Evolutionary conservation across 2,797 vertebrate species (phyloP), one percentile per base, ranked within the genome.

Genomic region (Bucorvus abyssinicus): DNA sequence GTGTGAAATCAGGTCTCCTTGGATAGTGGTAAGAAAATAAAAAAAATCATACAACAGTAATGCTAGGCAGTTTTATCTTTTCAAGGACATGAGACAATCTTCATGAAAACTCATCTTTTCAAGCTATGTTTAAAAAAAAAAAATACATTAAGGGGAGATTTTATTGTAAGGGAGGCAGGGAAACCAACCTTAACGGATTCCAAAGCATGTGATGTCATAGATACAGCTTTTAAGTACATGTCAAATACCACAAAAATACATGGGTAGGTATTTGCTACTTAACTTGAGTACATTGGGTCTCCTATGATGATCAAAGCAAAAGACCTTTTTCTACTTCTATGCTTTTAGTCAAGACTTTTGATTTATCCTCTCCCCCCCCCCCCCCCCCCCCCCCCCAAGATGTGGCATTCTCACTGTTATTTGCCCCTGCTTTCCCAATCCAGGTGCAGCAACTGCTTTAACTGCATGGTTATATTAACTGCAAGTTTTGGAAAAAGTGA

Each of bases 171-270:
- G n/a, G 50, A 70, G 34, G 44, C 44, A 24, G 49, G 15, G 23
- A 52, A 89, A 45, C 34, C 59, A 94, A 56, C 50, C 69, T 85
- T 65, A 90, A 79, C 59, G 12, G 2, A 80, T 93, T 88, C 82
- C 84, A 81, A 84, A 93, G 87, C 63, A 84, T 27, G n/a, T 36
- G 83, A 73, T 87, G 50, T 52, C 47, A 50, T 27, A 68, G 69
- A 84, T 92, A 91, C 76, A 87, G 53, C 32, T 82, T 94, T 89
- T 89, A 93, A 57, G 34, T 76, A 93, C 74, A 77, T 22, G 47
- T 89, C 56, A 90, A 76, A 91, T 67, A 94, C 77, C 74, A 91
- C 63, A 60, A 6, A 91, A 82, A 12, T 45, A 73, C 9, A 15
- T 61, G 40, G 67, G 38, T 45, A 81, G 57, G 34, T 84, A 77